Evolutionary conservation across 64 coral and sea anemone genomes (phyloP), one percentile per base, ranked within the genome.

Genomic region (Dendronephthya gigantea): DNA sequence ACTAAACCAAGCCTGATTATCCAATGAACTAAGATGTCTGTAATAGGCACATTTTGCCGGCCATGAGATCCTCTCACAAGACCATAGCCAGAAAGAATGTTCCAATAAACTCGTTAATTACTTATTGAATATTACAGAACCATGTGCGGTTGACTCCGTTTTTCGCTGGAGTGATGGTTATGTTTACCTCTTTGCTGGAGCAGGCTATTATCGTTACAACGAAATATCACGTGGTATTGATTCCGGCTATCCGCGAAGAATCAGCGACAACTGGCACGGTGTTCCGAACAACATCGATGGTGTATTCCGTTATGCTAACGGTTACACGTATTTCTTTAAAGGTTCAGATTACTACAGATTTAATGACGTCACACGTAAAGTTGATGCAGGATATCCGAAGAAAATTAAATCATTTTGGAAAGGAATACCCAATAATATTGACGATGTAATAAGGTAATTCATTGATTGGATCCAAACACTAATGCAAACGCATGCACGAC

Each of bases 161-260:
- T 96, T 96, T 48, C 94, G 94, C 16, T 96, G 94, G 94, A 90
- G 79, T 49, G 89, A 96, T 41, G 91, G 94, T 7, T 89, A 58
- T 35, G 28, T 93, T 48, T 96, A 96, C 87, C 40, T 96, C 14
- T 96, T 96, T 79, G 66, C 89, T 13, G 94, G 91, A 16, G 85
- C 85, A 0, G 85, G 88, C 39, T 92, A 92, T 27, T 96, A 96
- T 86, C 91, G 91, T 4, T 96, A 96, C 83, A 87, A 96, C 68
- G 91, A 96, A 36, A 88, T 25, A 4, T 36, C 35, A 6, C 90
- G 31, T 19, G 91, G 86, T 12, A 83, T 96, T 3, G 91, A 96
- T 59, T 85, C 94, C 86, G 91, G 39, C 58, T 96, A 92, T 30
- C 94, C 94, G 4, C 88, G 84, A 11, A 75, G 83, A 50, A 92